Evolutionary conservation across 2,888 invertebrate species (phyloP).

Genomic region (Dynastes tityus): DNA sequence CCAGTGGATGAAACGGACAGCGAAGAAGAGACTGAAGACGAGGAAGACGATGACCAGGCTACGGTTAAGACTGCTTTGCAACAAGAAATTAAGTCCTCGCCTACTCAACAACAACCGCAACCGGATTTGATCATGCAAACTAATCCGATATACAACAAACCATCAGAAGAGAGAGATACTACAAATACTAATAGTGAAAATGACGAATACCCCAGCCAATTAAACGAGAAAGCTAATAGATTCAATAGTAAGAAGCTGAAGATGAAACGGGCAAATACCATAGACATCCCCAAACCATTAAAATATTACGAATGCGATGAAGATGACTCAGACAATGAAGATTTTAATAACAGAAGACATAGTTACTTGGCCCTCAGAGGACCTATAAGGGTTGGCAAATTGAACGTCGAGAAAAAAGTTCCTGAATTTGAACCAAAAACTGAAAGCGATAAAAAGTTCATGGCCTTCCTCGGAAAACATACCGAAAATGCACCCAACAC

Average conservation of each 20-base stretch:
- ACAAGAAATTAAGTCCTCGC: slow-evolving; percentile 12
- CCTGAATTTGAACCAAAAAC: slow-evolving; percentile 86
- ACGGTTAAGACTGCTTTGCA: slow-evolving; percentile 4
- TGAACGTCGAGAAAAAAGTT: slow-evolving; percentile 70
- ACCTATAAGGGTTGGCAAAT: slow-evolving; percentile 74
- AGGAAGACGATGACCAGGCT: slow-evolving; percentile 20
- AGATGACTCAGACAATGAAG: slow-evolving; percentile 66
- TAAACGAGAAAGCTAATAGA: slow-evolving; percentile 66
- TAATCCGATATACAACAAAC: slow-evolving; percentile 65
- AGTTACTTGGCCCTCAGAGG: slow-evolving; percentile 73
- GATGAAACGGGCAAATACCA: slow-evolving; percentile 92
- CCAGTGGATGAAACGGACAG: slow-evolving; percentile 29
- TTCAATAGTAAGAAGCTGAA: slow-evolving; percentile 78
- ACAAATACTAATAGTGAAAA: slow-evolving; percentile 44
- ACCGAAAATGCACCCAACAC: slow-evolving; percentile 71
- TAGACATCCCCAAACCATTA: slow-evolving; percentile 86
- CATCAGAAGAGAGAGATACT: slow-evolving; percentile 46
- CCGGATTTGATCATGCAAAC: slow-evolving; percentile 60
- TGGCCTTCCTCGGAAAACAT: slow-evolving; percentile 86
- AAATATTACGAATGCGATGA: slow-evolving; percentile 70
- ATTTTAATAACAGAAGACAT: slow-evolving; percentile 64
- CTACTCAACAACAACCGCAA: slow-evolving; percentile 42
- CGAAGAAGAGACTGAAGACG: slow-evolving; percentile 20
- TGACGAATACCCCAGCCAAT: slow-evolving; percentile 44
- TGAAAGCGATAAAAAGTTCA: slow-evolving; percentile 87